Evolutionary conservation across 30 jellyfish, hydroid and myxozoan genomes (phyloP), one percentile per base, ranked within the genome.

Genomic region (Aurelia sp.): DNA sequence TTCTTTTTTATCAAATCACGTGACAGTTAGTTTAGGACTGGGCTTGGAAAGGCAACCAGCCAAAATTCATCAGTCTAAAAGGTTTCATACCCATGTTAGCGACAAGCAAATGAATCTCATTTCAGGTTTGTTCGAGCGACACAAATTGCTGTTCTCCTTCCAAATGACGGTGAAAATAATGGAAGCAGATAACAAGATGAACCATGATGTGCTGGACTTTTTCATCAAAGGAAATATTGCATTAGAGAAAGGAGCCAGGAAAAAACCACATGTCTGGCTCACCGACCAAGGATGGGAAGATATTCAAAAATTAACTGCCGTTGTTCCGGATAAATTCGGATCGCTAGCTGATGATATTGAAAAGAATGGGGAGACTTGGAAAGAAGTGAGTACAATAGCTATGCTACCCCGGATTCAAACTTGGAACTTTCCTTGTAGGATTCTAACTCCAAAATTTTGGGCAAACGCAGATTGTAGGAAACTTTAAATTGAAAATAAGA

Each of bases 241-340:
- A 21, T 86, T 94, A 30, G 98, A 94, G 85, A 94, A 94, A 72
- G 91, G 96, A 40, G 87, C 97, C n/a, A 80, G 96, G 60, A 78
- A 74, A 67, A 94, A 94, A 80, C 98, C 98, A 10, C 72, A 72
- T 65, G 67, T 78, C 13, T 94, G 98, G 98, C 55, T 94, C 61
- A 59, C 94, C 41, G 98, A 94, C 74, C 98, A 94, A 59, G 98
- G 98, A 8, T 94, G 98, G 98, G 97, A 94, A 66, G 98, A 94
- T 33, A 80, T 89, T 63, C 90, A 80, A 24, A 94, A 94, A 65
- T 81, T 94, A 64, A 58, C 91, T 24, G 62, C 65, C 20, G 91
- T 88, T 44, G 90, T 88, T 17, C 88, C 95, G 30, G 96, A 94
- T 69, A 91, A 78, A 33, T 94, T 88, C 61, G 21, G 92, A 22